These are phyloP conservation scores for Drosophila leontia DNA, from an alignment of 1,140 invertebrate species.

Conservation along the genomic window DNA sequence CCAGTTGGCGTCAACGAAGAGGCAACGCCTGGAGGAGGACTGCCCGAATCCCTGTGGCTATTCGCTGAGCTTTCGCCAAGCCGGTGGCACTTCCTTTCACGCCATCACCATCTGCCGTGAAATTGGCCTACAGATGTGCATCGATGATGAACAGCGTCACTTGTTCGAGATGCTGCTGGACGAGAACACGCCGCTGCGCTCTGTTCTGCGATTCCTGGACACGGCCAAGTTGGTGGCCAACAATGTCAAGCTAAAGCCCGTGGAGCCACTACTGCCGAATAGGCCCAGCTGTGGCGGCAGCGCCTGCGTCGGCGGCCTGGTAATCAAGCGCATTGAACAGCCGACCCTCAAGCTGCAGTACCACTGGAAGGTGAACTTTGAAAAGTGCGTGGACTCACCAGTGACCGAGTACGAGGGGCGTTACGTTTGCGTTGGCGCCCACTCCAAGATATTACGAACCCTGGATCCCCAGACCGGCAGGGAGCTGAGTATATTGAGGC, in stretches of 20 bases:
- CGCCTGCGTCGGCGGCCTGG: constrained; percentile 10
- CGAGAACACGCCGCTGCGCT: constrained; percentile 46
- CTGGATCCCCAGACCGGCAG: constrained; percentile 52
- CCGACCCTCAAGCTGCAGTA: constrained; percentile 46
- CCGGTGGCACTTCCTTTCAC: constrained; percentile 78
- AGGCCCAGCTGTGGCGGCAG: not conserved
- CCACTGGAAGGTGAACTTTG: constrained; percentile 85
- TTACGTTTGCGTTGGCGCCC: constrained; percentile 67
- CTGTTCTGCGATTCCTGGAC: constrained; percentile 51
- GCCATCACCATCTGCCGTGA: constrained; percentile 70
- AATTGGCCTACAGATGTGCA: constrained; percentile 64
- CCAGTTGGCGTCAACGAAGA: constrained; percentile 11
- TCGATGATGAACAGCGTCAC: constrained; percentile 56
- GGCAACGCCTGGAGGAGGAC: constrained; percentile 25
- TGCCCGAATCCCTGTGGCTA: constrained; percentile 18
- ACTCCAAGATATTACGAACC: constrained; percentile 69
- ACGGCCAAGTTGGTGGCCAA: constrained; percentile 57
- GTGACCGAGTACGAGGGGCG: constrained; percentile 75
- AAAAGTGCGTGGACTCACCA: constrained; percentile 87
- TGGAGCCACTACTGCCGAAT: constrained; percentile 14
- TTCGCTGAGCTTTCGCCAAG: constrained; percentile 60
- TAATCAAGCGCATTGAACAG: constrained; percentile 61
- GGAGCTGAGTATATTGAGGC: constrained; percentile 76
- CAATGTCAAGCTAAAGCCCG: constrained; percentile 58
- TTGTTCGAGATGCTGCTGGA: constrained; percentile 61